Conservation (phyloP, 2,797 vertebrate genomes). For the Micrastur ruficollis region DNA sequence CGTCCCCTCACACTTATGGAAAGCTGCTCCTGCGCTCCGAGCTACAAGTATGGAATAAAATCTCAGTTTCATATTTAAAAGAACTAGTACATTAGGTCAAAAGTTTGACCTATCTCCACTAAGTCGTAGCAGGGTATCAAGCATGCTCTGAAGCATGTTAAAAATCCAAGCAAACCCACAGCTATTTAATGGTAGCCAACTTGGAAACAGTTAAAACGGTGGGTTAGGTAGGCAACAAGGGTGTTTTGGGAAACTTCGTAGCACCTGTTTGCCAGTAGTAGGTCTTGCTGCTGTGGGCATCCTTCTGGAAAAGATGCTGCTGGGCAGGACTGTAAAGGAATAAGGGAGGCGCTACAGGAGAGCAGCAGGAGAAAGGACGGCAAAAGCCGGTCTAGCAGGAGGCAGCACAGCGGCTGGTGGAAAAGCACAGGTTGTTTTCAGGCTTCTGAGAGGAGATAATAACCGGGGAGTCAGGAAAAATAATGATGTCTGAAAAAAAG, state of each 20-base stretch:
- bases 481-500: neutral
- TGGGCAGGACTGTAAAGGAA: neutral
- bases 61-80: neutral
- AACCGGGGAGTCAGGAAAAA: neutral
- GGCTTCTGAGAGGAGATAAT: neutral
- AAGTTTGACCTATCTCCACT: neutral
- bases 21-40: neutral
- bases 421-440: neutral
- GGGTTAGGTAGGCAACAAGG: neutral
- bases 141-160: accelerated
- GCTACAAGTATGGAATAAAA: neutral
- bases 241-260: neutral
- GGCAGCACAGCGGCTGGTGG: neutral
- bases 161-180: neutral
- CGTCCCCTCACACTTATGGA: accelerated
- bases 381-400: neutral
- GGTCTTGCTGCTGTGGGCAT: neutral
- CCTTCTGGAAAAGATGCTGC: neutral
- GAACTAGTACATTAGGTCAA: neutral
- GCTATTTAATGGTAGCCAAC: neutral
- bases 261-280: neutral
- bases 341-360: neutral
- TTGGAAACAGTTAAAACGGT: neutral
- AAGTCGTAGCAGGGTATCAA: neutral
- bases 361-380: neutral